phyloP scores from a whole-genome alignment of 1,140 invertebrate genomes.

The Ridgeia piscesae region DNA sequence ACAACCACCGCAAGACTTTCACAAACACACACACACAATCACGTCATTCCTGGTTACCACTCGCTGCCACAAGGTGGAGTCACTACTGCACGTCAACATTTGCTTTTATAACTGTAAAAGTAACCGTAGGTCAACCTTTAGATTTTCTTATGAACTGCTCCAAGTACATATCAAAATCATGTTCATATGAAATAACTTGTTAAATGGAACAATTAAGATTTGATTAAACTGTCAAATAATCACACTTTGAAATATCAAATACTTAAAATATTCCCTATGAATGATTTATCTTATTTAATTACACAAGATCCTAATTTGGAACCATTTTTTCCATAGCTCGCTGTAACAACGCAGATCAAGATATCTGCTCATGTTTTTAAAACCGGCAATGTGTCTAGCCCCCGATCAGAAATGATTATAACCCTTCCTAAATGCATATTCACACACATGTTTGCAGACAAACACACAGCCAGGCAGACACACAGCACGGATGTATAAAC shows the following conservation, averaged over 20 bases:
- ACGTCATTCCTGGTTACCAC: neutral
- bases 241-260: neutral
- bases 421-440: neutral
- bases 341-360: no score
- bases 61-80: neutral
- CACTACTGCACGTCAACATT: neutral
- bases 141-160: neutral
- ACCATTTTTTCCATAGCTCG: no score
- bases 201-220: neutral
- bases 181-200: neutral
- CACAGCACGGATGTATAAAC: neutral
- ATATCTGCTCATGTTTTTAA: neutral
- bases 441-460: neutral
- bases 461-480: neutral
- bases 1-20: neutral
- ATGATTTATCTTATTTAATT: neutral
- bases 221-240: neutral
- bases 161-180: neutral
- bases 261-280: neutral
- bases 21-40: neutral
- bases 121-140: neutral
- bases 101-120: neutral
- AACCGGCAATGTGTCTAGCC: neutral
- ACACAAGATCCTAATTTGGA: neutral
- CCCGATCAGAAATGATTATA: neutral